Percentiles rank a stretch among this genome's conserved stretches.
phyloP scores from a whole-genome alignment of 2,888 invertebrate species.

The Isotomurus palustris region DNA sequence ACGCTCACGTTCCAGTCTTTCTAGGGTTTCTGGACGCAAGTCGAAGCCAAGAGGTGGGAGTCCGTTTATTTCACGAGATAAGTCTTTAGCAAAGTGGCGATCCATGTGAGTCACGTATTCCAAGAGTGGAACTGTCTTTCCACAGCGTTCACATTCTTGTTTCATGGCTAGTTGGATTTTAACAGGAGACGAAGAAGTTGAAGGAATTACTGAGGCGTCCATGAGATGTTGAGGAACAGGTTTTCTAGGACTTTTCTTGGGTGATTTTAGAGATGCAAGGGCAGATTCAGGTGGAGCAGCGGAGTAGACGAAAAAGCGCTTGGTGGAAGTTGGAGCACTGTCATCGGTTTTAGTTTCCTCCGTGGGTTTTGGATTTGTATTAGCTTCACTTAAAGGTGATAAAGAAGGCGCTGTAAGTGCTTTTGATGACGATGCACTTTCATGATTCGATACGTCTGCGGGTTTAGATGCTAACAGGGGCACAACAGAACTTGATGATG shows the following conservation, averaged over 20 bases:
- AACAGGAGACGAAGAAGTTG: background rate
- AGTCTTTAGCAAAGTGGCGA: conserved; percentile 75
- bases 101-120: conserved; percentile 72
- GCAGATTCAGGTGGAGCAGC: too few species aligned
- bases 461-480: too few species aligned
- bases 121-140: conserved; percentile 58
- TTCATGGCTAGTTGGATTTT: conserved; percentile 42
- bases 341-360: background rate
- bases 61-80: conserved; percentile 63
- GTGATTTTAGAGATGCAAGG: too few species aligned
- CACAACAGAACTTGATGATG: background rate
- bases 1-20: background rate
- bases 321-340: background rate
- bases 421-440: too few species aligned
- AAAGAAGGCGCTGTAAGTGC: too few species aligned
- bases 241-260: background rate
- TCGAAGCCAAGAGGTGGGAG: conserved; percentile 17
- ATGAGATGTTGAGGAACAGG: too few species aligned
- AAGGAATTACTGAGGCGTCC: background rate
- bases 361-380: background rate
- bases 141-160: conserved; percentile 63
- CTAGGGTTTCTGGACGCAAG: conserved; percentile 3
- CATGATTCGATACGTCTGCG: too few species aligned
- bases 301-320: background rate
- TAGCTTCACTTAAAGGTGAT: background rate